A percentile compares a stretch with the other conserved stretches of the same genome.
phyloP scores from a whole-genome alignment of 2,797 vertebrate species.

The Gadopsis bispinosus region DNA sequence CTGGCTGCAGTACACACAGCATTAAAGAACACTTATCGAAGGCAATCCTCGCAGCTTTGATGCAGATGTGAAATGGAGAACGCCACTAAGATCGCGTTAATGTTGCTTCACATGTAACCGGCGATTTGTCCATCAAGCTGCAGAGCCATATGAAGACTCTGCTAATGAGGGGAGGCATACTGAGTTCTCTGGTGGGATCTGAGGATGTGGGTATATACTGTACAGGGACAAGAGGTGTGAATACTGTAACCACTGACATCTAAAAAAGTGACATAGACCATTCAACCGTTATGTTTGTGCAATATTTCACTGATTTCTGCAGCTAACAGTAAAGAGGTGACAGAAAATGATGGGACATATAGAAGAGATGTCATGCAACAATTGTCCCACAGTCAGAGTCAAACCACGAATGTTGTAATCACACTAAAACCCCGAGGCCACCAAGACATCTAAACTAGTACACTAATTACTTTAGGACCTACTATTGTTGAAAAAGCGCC shows the following conservation, averaged over 20 bases:
- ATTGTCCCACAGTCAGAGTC: too few species aligned
- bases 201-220: neutral
- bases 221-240: neutral
- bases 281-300: neutral
- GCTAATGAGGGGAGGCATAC: conserved; percentile 24
- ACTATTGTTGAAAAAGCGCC: too few species aligned
- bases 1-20: conserved; percentile 74
- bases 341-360: neutral
- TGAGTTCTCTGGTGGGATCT: neutral
- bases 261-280: neutral
- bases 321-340: neutral
- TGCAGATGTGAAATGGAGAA: conserved; percentile 81
- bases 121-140: conserved; percentile 52
- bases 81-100: conserved; percentile 50
- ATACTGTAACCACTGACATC: neutral
- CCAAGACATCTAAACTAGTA: neutral
- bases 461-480: neutral
- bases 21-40: conserved; percentile 73
- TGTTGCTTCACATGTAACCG: conserved; percentile 71
- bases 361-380: neutral
- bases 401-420: too few species aligned
- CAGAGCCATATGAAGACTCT: conserved; percentile 1
- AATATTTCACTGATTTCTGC: neutral
- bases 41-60: conserved; percentile 80
- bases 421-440: too few species aligned